Conservation (phyloP, 2,888 invertebrate genomes). For the Lepidocyrtinus sp. region DNA sequence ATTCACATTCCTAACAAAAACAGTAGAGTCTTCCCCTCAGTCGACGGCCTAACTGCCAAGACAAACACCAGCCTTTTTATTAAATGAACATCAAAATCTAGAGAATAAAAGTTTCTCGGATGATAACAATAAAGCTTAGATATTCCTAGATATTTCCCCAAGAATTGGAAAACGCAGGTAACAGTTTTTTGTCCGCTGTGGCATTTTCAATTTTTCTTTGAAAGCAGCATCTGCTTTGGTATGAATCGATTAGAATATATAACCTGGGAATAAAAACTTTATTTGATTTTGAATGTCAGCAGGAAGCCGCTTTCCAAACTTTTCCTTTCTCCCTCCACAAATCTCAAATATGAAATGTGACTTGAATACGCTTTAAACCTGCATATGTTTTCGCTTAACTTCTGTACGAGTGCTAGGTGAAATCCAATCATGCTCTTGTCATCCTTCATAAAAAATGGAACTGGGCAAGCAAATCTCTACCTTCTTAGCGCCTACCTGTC, state of each 20-base stretch:
- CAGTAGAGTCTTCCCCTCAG: not conserved
- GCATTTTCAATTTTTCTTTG: too few relatives aligned
- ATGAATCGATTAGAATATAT: not conserved
- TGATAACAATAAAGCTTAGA: not conserved
- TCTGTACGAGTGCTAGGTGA: not conserved
- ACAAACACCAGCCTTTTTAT: not conserved
- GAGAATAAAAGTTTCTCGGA: not conserved
- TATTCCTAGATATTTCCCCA: too few relatives aligned
- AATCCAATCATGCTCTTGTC: conserved; percentile 10
- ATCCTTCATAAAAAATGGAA: not conserved
- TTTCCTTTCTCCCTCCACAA: too few relatives aligned
- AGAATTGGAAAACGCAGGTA: too few relatives aligned
- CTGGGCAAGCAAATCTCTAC: not conserved
- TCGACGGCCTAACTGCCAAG: too few relatives aligned
- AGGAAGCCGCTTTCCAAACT: not conserved
- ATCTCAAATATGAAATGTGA: conserved; percentile 7
- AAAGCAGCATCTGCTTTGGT: too few relatives aligned
- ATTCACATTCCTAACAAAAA: conserved; percentile 1
- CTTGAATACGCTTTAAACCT: not conserved
- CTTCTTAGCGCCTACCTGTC: not conserved
- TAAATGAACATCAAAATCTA: not conserved
- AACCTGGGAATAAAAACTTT: not conserved
- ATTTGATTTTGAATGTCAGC: not conserved
- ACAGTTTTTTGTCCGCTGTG: too few relatives aligned
- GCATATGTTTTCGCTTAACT: not conserved